Conservation (phyloP, 2,888 invertebrate species). For the Sesia apiformis region DNA sequence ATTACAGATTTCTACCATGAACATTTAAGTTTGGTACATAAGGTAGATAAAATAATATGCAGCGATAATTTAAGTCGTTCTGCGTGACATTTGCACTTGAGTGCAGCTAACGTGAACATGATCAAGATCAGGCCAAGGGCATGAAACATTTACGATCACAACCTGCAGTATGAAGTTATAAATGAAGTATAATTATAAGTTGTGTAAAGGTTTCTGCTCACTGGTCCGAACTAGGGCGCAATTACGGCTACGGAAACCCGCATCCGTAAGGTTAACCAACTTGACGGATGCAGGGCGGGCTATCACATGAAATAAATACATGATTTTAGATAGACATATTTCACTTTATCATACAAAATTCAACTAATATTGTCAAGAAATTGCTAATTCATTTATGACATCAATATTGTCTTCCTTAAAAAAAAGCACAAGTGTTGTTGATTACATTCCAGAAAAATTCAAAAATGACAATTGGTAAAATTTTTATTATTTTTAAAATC, state of each 20-base stretch:
- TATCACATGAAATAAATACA: too few species aligned
- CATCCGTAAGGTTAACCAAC: neutral
- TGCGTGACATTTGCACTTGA: slow-evolving; percentile 1
- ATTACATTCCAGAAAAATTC: too few species aligned
- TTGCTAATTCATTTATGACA: too few species aligned
- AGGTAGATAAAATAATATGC: neutral
- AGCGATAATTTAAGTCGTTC: neutral
- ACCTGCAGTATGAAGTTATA: neutral
- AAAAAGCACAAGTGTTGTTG: too few species aligned
- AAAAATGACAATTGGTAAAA: too few species aligned
- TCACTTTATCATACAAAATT: too few species aligned
- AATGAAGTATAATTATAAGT: neutral
- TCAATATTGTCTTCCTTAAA: too few species aligned
- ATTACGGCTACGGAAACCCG: neutral
- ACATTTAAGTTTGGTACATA: too few species aligned
- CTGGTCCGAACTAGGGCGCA: neutral
- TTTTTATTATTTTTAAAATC: too few species aligned
- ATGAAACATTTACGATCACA: slow-evolving; percentile 2
- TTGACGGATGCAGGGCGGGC: neutral
- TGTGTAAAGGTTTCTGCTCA: neutral
- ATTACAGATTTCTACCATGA: too few species aligned
- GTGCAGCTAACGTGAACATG: slow-evolving; percentile 5
- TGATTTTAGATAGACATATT: too few species aligned
- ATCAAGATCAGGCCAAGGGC: slow-evolving; percentile 46
- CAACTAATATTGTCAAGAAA: too few species aligned